Percentiles rank a stretch among this genome's conserved stretches.
These are phyloP conservation scores for Thymelicus lineola DNA, from an alignment of 2,888 invertebrate genomes.

Conservation along the genomic window DNA sequence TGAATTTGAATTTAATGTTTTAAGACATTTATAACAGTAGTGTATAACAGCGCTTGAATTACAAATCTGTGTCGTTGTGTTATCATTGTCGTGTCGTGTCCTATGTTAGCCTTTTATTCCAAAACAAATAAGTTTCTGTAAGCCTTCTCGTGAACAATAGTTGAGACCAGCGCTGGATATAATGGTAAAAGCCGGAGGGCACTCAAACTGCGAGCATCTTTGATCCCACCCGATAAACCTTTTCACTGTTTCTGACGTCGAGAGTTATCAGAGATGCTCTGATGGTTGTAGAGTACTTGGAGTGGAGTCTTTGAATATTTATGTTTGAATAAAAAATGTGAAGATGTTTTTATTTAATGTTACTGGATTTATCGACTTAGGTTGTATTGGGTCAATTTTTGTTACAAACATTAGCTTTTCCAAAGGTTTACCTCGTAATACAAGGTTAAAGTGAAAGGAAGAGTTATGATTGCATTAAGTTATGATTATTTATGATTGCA, in stretches of 20 bases:
- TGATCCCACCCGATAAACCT: conserved; percentile 12
- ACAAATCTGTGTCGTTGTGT: too few relatives aligned
- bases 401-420: too few relatives aligned
- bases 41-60: too few relatives aligned
- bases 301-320: conserved; percentile 1
- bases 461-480: not conserved
- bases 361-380: not conserved
- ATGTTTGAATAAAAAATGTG: conserved; percentile 2
- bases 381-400: too few relatives aligned
- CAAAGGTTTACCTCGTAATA: too few relatives aligned
- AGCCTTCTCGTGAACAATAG: conserved; percentile 9
- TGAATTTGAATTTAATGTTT: too few relatives aligned
- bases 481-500: too few relatives aligned
- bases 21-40: too few relatives aligned
- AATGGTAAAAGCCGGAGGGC: not conserved
- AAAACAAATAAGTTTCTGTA: not conserved
- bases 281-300: not conserved
- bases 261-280: not conserved
- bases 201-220: not conserved
- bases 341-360: not conserved
- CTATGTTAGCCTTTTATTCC: too few relatives aligned
- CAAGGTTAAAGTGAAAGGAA: too few relatives aligned
- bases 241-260: conserved; percentile 10
- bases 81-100: too few relatives aligned
- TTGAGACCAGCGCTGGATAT: not conserved